Evolutionary conservation across 2,888 invertebrate genomes (phyloP), one percentile per base, ranked within the genome.

Genomic region (Eueremaeus valkanovi): DNA sequence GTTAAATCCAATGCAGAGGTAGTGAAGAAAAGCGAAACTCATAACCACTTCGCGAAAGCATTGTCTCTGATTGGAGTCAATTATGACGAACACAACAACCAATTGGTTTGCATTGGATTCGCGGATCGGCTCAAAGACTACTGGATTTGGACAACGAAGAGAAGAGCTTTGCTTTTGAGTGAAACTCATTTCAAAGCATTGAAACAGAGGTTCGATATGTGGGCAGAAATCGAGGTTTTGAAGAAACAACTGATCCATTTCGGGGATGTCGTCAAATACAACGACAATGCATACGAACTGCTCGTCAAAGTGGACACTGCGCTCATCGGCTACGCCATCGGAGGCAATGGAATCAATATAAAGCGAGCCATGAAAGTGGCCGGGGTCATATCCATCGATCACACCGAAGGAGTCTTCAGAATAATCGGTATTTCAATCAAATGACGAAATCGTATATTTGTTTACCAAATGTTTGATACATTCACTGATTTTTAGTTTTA

Each of bases 321-420:
- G 85, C 88, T 99, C 81, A 98, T 99, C 96, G 98, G 98, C 76
- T 87, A 98, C 81, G 97, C 98, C 55, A 99, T 98, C 84, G 98
- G 98, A 80, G 92, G 95, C 80, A 95, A 96, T 84, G 97, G 97
- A 80, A 90, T 91, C 81, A 97, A 97, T 86, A 97, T 97, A 81
- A 95, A 95, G 85, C 92, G 91, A 83, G 97, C 97, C 79, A 88
- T 96, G 81, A 92, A 93, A 85, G 89, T 96, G 79, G 89, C 90
- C 78, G 97, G 97, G 80, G 92, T 98, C 27, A 9, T 42, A 13
- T 42, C 70, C 36, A 27, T 70, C 42, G 45, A 70, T 45, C 13
- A 21, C 1, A 24, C 3, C 0, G 45, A 70, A 27, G 24, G 42
- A 8, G 24, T 70, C 8, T 70, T 70, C 40, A 24, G 9, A 45